phyloP scores from a whole-genome alignment of 2,113 vertebrate genomes.

The Pangasianodon gigas region DNA sequence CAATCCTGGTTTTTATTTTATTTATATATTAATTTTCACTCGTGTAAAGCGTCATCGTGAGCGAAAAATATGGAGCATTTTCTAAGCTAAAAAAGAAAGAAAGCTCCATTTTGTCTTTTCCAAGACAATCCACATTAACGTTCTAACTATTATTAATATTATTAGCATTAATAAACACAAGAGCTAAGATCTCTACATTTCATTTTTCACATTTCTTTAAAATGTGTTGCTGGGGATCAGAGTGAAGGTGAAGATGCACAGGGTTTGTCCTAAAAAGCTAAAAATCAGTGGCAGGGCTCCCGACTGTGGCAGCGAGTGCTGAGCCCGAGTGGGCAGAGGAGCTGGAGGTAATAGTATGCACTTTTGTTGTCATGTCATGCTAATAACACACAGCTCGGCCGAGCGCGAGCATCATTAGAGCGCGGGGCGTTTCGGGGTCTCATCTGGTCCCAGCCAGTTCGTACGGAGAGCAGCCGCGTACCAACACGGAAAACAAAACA shows the following conservation, averaged over 20 bases:
- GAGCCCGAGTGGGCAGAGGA: constrained; percentile 41
- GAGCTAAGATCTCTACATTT: neutral
- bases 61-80: neutral
- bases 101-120: neutral
- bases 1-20: neutral
- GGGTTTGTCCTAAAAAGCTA: constrained; percentile 35
- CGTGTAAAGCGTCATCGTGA: neutral
- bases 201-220: neutral
- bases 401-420: constrained; percentile 32
- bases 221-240: neutral
- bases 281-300: constrained; percentile 9
- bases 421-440: constrained; percentile 17
- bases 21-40: neutral
- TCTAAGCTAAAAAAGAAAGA: no score
- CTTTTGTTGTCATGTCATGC: constrained; percentile 47
- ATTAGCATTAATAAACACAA: neutral
- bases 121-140: neutral
- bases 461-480: neutral
- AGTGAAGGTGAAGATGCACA: constrained; percentile 26
- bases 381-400: constrained; percentile 48
- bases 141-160: neutral
- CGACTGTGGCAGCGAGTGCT: constrained; percentile 31
- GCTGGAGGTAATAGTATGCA: constrained; percentile 46
- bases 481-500: neutral
- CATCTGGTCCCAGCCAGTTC: constrained; percentile 28